Conservation (phyloP, 2,888 invertebrate genomes). For the Melangyna quadrimaculata region DNA sequence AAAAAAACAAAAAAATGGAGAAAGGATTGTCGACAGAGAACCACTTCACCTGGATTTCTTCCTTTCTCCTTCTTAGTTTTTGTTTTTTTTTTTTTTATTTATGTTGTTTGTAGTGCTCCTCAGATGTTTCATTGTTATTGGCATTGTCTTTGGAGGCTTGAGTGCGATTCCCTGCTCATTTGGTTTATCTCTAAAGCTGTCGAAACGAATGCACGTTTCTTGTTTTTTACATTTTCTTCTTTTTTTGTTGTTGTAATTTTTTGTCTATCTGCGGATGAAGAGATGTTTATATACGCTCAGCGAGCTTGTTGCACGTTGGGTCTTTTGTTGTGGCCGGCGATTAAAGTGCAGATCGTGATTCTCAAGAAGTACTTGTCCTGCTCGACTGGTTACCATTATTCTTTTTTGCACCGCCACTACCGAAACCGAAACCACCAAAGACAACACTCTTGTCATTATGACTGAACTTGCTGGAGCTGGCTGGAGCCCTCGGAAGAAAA, state of each 20-base stretch:
- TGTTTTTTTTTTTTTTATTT: neutral
- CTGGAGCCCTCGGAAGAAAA: constrained; percentile 33
- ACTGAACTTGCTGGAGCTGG: neutral
- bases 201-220: constrained; percentile 70
- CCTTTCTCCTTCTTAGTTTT: neutral
- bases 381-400: constrained; percentile 70
- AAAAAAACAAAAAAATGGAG: constrained; percentile 18
- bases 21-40: constrained; percentile 28
- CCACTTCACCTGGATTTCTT: constrained; percentile 66
- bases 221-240: neutral
- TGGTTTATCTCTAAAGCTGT: constrained; percentile 66
- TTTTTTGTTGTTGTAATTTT: constrained; percentile 15
- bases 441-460: constrained; percentile 63
- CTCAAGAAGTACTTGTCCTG: constrained; percentile 65
- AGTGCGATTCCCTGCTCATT: constrained; percentile 70
- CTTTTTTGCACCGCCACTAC: constrained; percentile 56
- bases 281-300: constrained; percentile 62
- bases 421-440: constrained; percentile 43
- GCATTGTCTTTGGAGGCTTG: constrained; percentile 60
- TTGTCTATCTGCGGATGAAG: constrained; percentile 3
- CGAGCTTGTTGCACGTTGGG: constrained; percentile 68
- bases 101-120: constrained; percentile 34
- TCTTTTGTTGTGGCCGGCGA: constrained; percentile 64
- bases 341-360: constrained; percentile 71
- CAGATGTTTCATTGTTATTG: constrained; percentile 55